phyloP scores from a whole-genome alignment of 1,140 invertebrate genomes.

The Zaprionus nigranus region DNA sequence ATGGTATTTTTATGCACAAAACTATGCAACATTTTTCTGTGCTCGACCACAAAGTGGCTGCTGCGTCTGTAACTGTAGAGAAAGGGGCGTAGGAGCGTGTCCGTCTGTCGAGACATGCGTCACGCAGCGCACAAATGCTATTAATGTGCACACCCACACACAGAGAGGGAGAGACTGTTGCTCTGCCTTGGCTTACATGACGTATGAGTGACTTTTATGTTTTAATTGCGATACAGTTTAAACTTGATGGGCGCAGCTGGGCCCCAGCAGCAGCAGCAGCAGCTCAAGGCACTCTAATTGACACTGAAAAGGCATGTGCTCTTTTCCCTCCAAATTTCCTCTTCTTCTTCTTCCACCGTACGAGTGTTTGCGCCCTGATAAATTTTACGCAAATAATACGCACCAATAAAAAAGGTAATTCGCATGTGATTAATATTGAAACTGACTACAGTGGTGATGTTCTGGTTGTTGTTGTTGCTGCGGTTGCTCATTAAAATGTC shows the following conservation, averaged over 20 bases:
- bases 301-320: conserved; percentile 55
- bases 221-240: conserved; percentile 74
- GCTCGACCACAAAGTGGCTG: conserved; percentile 27
- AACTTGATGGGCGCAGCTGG: conserved; percentile 68
- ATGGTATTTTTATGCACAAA: conserved; percentile 35
- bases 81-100: background rate
- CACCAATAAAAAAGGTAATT: conserved; percentile 13
- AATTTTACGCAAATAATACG: conserved; percentile 17
- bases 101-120: conserved; percentile 37
- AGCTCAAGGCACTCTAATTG: conserved; percentile 68
- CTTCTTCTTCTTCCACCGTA: background rate
- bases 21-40: conserved; percentile 66
- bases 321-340: background rate
- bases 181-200: conserved; percentile 52
- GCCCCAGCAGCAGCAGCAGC: conserved; percentile 16
- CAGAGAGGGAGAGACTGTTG: conserved; percentile 10
- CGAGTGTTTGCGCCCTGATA: conserved; percentile 19
- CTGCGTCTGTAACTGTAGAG: background rate
- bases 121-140: conserved; percentile 72
- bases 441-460: background rate
- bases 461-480: background rate
- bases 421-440: conserved; percentile 18
- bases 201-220: conserved; percentile 83
- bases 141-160: conserved; percentile 61
- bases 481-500: conserved; percentile 51